Evolutionary conservation across 2,797 vertebrate genomes (phyloP), one percentile per base, ranked within the genome.

Genomic region (Syndactyla subalaris): DNA sequence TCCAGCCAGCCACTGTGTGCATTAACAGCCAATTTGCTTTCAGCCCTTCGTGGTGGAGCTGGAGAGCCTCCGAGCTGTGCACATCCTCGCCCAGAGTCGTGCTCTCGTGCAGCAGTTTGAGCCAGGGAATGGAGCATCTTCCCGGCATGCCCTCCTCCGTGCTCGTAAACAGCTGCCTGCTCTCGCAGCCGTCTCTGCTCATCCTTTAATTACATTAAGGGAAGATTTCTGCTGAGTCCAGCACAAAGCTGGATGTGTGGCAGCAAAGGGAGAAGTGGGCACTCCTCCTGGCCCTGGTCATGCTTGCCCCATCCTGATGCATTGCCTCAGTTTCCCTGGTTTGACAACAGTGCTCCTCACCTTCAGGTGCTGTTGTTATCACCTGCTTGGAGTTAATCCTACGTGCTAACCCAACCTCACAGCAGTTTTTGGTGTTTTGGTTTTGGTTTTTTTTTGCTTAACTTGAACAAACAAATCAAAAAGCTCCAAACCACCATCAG

Each of bases 171-270:
- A 95, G 88, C 66, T 24, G 3, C 79, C 83, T 77, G 78, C 73
- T 82, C 89, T 74, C 0, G 0, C 88, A 82, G 84, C 58, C 10
- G 0, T 49, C 75, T 92, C 95, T 85, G 81, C 81, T 91, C 93
- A 91, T 72, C 88, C 83, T 87, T 90, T 96, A 93, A 96, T 96
- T 84, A 51, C 8, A 48, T 96, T 81, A 93, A 89, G 54, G 77
- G 80, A 93, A 89, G 52, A 52, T 85, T 93, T 90, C 74, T 92
- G 88, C 89, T 93, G 89, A 95, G 88, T n/a, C 80, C 85, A 94
- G 89, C 74, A 87, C 63, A 79, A 85, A 71, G 67, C 83, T 92
- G 54, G 74, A 22, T 51, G 83, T 32, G 10, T 18, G 70, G 76
- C 6, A 3, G 58, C 1, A 1, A 1, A 0, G 52, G 67, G 39